Conservation (phyloP, 2,113 vertebrate species). For the Halcyon senegalensis region DNA sequence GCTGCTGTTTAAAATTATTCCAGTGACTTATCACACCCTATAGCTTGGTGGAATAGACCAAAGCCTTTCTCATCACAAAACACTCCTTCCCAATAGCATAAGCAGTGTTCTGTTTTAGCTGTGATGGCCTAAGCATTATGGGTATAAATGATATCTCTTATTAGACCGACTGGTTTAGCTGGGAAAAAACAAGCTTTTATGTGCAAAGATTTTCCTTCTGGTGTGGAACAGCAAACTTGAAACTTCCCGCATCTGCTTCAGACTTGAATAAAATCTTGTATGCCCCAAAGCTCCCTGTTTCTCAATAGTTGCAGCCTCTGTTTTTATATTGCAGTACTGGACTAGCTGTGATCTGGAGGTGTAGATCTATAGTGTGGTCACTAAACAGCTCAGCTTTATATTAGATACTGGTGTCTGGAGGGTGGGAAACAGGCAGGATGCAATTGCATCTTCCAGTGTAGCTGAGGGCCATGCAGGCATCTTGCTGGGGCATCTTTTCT, state of each 20-base stretch:
- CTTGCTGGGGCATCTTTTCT: neutral
- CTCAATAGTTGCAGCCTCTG: neutral
- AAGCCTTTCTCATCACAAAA: neutral
- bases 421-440: neutral
- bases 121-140: neutral
- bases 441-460: neutral
- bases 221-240: neutral
- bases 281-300: neutral
- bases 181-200: neutral
- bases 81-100: neutral
- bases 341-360: neutral
- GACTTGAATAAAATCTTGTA: neutral
- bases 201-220: neutral
- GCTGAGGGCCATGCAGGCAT: neutral
- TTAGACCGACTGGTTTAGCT: neutral
- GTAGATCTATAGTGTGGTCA: neutral
- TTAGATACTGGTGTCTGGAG: neutral
- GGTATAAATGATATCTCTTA: neutral
- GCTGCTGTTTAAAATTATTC: slow-evolving; percentile 21
- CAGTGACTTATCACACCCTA: neutral
- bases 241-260: neutral
- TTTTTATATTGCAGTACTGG: neutral
- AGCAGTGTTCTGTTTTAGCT: neutral
- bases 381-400: neutral
- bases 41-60: neutral